These are phyloP conservation scores for Elaeidobius kamerunicus DNA, from an alignment of 2,888 invertebrate genomes.

Conservation along the genomic window DNA sequence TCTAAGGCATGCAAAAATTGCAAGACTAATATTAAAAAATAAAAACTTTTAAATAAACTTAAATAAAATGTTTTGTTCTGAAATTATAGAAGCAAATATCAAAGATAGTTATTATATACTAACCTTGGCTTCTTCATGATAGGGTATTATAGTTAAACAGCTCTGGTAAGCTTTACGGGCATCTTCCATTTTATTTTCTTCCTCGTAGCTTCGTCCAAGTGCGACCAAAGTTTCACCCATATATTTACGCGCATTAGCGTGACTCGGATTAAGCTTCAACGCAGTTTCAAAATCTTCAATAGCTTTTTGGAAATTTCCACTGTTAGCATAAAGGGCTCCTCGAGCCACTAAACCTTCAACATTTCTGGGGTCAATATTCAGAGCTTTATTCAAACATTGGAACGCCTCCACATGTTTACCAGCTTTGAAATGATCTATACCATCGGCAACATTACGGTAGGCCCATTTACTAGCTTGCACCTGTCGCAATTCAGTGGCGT, in stretches of 20 bases:
- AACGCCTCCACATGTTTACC: conserved; percentile 92
- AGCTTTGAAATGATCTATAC: conserved; percentile 91
- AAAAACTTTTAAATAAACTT: no score
- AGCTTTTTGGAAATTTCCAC: conserved; percentile 89
- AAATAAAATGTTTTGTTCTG: no score
- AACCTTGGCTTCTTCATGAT: conserved; percentile 73
- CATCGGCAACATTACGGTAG: conserved; percentile 88
- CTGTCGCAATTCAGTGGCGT: conserved; percentile 80
- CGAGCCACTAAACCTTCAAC: conserved; percentile 90
- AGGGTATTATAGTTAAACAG: conserved; percentile 78
- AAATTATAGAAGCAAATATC: neutral
- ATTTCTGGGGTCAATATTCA: conserved; percentile 87
- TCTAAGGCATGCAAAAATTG: no score
- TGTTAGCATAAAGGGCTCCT: conserved; percentile 90
- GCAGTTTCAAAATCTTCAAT: conserved; percentile 94
- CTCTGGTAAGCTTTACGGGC: conserved; percentile 82
- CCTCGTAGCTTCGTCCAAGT: conserved; percentile 82
- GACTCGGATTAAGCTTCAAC: conserved; percentile 80
- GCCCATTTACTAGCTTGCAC: conserved; percentile 93
- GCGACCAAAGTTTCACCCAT: conserved; percentile 91
- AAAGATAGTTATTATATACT: neutral
- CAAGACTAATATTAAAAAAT: no score
- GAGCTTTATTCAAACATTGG: conserved; percentile 89
- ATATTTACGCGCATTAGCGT: conserved; percentile 91
- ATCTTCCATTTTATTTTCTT: conserved; percentile 80